These are phyloP conservation scores for Chloropsis hardwickii DNA, from an alignment of 2,113 vertebrate species.

Conservation along the genomic window DNA sequence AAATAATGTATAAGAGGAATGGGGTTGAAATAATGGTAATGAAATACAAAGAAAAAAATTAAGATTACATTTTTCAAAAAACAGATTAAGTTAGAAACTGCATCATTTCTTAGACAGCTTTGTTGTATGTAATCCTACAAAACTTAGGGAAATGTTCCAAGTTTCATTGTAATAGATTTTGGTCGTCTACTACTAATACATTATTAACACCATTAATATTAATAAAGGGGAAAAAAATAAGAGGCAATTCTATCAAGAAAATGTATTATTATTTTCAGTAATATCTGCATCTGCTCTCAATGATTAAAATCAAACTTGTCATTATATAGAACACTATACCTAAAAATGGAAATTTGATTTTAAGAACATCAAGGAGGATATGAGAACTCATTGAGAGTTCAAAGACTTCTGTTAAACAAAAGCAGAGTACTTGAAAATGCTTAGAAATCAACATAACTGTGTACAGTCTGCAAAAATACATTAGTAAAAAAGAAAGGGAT, in stretches of 20 bases:
- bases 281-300: not conserved
- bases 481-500: not conserved
- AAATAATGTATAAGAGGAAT: not conserved
- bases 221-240: not conserved
- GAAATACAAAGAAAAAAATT: not conserved
- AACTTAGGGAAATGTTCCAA: not conserved
- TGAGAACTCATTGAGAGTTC: not conserved
- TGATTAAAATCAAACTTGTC: not conserved
- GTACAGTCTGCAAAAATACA: not conserved
- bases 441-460: not conserved
- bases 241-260: not conserved
- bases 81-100: not conserved
- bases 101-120: not conserved
- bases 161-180: not conserved
- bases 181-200: not conserved
- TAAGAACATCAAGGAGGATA: not conserved
- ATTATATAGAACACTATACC: not conserved
- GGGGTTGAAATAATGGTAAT: not conserved
- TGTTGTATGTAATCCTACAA: not conserved
- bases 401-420: slow-evolving; percentile 12
- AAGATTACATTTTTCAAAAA: not conserved
- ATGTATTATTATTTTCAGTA: not conserved
- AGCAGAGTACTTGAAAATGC: not conserved
- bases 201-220: not conserved
- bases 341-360: not conserved